Percentiles rank a stretch among this genome's conserved stretches.
Conservation (phyloP, 1,140 invertebrate genomes). For the Polyergus mexicanus region DNA sequence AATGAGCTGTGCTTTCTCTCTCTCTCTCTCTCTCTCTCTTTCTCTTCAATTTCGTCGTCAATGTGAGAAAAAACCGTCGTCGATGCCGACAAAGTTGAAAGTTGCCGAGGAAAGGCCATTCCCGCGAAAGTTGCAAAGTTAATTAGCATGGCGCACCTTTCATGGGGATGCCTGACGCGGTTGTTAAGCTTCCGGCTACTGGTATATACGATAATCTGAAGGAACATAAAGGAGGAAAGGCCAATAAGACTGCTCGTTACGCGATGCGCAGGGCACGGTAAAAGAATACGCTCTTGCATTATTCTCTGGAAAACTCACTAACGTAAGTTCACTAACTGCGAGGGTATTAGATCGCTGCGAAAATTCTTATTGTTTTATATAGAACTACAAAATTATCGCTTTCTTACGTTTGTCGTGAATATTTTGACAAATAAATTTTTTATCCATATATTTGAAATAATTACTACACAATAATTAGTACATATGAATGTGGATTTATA, state of each 20-base stretch:
- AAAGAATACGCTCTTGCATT: constrained; percentile 42
- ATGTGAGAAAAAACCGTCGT: not conserved
- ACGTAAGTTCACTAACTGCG: not conserved
- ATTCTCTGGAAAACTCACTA: constrained; percentile 16
- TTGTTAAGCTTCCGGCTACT: constrained; percentile 45
- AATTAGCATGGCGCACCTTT: constrained; percentile 53
- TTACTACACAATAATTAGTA: too few species aligned
- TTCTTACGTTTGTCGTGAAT: constrained; percentile 2
- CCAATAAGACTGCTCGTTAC: constrained; percentile 42
- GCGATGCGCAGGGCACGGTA: constrained; percentile 27
- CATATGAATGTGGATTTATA: not conserved
- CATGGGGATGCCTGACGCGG: constrained; percentile 25
- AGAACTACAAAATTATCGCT: not conserved
- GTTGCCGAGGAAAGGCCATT: constrained; percentile 12
- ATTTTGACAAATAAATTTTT: constrained; percentile 6
- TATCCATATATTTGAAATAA: not conserved
- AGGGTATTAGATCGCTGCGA: constrained; percentile 19
- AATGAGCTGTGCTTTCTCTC: constrained; percentile 27
- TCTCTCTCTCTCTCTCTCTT: too few species aligned
- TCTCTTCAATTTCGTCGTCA: not conserved
- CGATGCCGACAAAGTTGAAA: constrained; percentile 20
- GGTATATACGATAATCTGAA: constrained; percentile 46
- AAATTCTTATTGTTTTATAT: constrained; percentile 14
- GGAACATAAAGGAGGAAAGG: constrained; percentile 32
- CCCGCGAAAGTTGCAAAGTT: constrained; percentile 46